These are phyloP conservation scores for Streblospio benedicti DNA, from an alignment of 1,140 invertebrate species.

Conservation along the genomic window DNA sequence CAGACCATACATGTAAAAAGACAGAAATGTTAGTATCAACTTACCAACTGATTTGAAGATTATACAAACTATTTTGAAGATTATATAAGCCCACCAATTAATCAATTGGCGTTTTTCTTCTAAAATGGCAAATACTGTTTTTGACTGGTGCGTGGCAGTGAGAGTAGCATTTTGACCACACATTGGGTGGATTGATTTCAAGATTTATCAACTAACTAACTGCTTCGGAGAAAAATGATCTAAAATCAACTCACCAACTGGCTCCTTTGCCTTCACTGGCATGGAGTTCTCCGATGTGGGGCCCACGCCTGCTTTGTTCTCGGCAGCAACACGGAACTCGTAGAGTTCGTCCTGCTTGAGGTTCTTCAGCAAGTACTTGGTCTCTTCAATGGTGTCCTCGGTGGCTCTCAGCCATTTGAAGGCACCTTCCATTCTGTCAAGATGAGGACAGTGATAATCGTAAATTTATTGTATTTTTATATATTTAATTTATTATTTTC, in stretches of 20 bases:
- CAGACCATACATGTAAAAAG: too few relatives aligned
- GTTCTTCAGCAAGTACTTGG: conserved; percentile 79
- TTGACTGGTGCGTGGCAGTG: not conserved
- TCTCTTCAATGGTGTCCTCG: conserved; percentile 53
- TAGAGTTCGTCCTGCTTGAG: conserved; percentile 80
- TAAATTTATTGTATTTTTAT: too few relatives aligned
- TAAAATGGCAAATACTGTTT: not conserved
- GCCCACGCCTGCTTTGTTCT: conserved; percentile 90
- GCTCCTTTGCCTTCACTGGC: conserved; percentile 84
- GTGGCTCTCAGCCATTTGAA: conserved; percentile 9
- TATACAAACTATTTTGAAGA: too few relatives aligned
- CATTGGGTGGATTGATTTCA: not conserved
- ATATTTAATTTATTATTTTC: too few relatives aligned
- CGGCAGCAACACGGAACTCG: conserved; percentile 85
- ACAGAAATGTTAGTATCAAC: too few relatives aligned
- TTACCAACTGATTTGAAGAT: too few relatives aligned
- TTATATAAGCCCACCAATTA: too few relatives aligned
- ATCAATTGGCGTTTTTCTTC: too few relatives aligned
- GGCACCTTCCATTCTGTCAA: conserved; percentile 61
- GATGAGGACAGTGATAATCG: too few relatives aligned
- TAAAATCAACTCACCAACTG: conserved; percentile 60
- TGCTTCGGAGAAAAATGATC: not conserved
- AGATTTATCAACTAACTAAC: not conserved
- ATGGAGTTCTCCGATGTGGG: conserved; percentile 85
- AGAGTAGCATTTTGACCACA: not conserved